Base-by-base conservation (phyloP, 2,888 invertebrate species). In the Polydrusus tereticollis region DNA sequence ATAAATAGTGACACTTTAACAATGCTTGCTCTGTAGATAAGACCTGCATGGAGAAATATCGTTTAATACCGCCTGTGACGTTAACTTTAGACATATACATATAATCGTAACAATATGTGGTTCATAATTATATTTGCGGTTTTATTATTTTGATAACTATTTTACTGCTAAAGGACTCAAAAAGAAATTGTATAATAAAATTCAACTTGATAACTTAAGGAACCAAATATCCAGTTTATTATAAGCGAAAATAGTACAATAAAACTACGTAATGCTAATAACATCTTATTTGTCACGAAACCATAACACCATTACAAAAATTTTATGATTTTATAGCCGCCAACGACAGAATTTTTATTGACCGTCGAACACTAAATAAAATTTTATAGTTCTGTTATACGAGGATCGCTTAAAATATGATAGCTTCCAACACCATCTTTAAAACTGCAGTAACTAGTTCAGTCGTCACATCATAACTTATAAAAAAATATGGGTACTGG, bases 321-420 rank as follows among this genome's bases (percentile, higher is more conserved):
- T 58, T 58, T 66, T 66, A 66, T 58, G 59, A 60, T 38, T 67
- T 59, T 68, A 68, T 20, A 50, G 50, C 38, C 21, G 50, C 33
- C 12, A 33, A 52, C 21, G 50, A 18, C 36, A 36, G 59, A 59
- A 69, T 62, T 69, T 62, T 69, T 69, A 69, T 69, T 36, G 62
- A 38, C 69, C 41, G 14, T 33, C 29, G 23, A 45, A 45, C 45
- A 26, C 14, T 14, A 18, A 62, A 45, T 45, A 45, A 45, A 62
- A 47, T 62, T 62, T 62, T 62, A 62, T 62, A 50, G 50, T 26
- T 50, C 3, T 14, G 6, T 1, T 14, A 6, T 26, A 50, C 26
- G 26, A 14, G 14, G 50, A 50, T 26, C 20, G 1, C 14, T 50
- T 14, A 26, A 50, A 14, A 47, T 7, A 50, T 8, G n/a, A 21